Percentiles rank a stretch among this genome's conserved stretches.
These are phyloP conservation scores for Pseudomugil tenellus DNA, from an alignment of 2,797 vertebrate genomes.

Conservation along the genomic window DNA sequence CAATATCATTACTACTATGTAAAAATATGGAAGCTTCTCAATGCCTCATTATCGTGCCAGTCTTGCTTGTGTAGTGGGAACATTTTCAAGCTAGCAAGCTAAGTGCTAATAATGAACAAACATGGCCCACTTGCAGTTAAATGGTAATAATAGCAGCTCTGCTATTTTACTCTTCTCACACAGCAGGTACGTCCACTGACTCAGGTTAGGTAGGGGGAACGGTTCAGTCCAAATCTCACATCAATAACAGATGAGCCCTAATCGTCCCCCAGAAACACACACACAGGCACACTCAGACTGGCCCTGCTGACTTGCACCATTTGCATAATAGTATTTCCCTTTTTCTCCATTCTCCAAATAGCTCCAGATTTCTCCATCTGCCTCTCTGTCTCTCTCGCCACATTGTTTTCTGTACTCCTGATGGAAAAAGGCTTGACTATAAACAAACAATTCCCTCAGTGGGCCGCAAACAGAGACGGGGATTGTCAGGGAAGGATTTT, in stretches of 20 bases:
- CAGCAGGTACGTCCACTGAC: conserved; percentile 56
- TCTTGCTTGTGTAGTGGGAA: neutral
- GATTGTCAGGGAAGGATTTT: conserved; percentile 89
- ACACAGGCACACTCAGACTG: conserved; percentile 22
- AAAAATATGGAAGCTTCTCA: neutral
- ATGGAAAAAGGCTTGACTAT: conserved; percentile 90
- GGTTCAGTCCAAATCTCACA: conserved; percentile 92
- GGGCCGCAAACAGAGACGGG: conserved; percentile 83
- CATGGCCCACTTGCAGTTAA: conserved; percentile 3
- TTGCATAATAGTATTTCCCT: conserved; percentile 99
- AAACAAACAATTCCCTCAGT: conserved; percentile 95
- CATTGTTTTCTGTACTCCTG: conserved; percentile 76
- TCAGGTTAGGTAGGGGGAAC: conserved; percentile 84
- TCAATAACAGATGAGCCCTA: conserved; percentile 99
- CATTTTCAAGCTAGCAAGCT: neutral
- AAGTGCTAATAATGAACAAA: neutral
- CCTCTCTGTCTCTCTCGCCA: conserved; percentile 44
- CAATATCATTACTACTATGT: neutral
- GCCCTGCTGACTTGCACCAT: conserved; percentile 84
- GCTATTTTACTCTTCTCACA: conserved; percentile 11
- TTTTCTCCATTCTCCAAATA: conserved; percentile 73
- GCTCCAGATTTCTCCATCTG: conserved; percentile 62
- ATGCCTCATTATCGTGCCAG: neutral
- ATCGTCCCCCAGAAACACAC: conserved; percentile 80
- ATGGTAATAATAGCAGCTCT: neutral